Evolutionary conservation across 2,888 invertebrate genomes (phyloP), one percentile per base, ranked within the genome.

Genomic region (Colletes collaris): DNA sequence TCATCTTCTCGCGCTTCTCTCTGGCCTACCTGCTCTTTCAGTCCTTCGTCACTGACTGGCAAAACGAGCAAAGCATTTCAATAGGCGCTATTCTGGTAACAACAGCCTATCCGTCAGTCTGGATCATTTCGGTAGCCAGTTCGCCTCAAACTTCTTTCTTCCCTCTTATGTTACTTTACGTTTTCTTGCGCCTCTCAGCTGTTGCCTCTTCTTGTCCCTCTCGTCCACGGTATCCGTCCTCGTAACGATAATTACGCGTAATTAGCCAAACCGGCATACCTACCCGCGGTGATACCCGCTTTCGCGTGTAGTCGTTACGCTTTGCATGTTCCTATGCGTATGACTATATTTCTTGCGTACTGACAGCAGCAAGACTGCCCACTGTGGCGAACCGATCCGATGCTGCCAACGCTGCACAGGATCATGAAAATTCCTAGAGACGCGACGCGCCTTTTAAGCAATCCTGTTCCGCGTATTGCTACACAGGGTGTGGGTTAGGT

Each of bases 301-400:
- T 84, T 86, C 74, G 50, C 84, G 78, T 83, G 82, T 81, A 81
- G 84, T 74, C 82, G 83, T 87, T 84, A 84, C 76, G 81, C 81
- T 79, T 78, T 76, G 82, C 87, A 84, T 84, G 84, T 83, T 87
- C 79, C 86, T 85, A 87, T 86, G 86, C 82, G 84, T 86, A 88
- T 84, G 85, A 88, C 85, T 86, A 89, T 89, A 88, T 89, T 89
- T 89, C 89, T 89, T 85, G 79, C 67, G 55, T 71, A 84, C 84
- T 84, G 88, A 87, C 87, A 88, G 86, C 81, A 55, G 73, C 76
- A 67, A 77, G 85, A 87, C 85, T 87, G 85, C 88, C 89, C 88
- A 88, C 87, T 73, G 86, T 63, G 83, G 62, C 71, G 52, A 76
- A 58, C 50, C 16, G 52, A 68, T 75, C 46, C 69, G 81, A 84